Base-by-base conservation (phyloP, 1,140 invertebrate genomes). In the Pseudachorutes palmiensis region DNA sequence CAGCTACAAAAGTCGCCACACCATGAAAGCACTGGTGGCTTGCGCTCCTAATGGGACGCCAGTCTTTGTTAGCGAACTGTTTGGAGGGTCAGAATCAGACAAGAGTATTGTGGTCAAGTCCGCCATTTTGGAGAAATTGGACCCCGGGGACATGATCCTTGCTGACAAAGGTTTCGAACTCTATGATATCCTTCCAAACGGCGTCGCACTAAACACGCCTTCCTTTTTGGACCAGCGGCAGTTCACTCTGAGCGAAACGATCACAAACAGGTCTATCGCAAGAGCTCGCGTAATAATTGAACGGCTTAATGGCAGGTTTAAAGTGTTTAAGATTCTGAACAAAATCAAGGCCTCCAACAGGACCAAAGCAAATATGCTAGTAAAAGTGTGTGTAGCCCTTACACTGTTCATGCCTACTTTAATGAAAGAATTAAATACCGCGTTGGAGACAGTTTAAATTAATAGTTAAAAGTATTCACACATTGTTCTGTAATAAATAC, bases 91-190 rank as follows among this genome's bases (percentile, higher is more conserved):
- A 1, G 63, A 64, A 12, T 55, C 63, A 9, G 63, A 64, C 14
- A 64, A 64, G 30, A 30, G 45, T 9, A 55, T 64, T 1, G 62
- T 64, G 29, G 22, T 55, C 14, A 55, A 55, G 19, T 64, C 62
- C 0, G 22, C 12, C 19, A 1, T 64, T 0, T 14, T 64, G 0
- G 41, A 49, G 1, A 22, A 64, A 32, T 19, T 64, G 22, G 2
- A n/a, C 0, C 29, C 63, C 1, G 63, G 63, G 2, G 63, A 64
- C 16, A 1, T 64, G 12, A 64, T 64, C n/a, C 12, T 64, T 12
- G 63, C 63, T 32, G 63, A 64, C n/a, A 64, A 64, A 31, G 63
- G 63, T 0, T 64, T 64, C 9, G 36, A 64, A 55, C 19, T 51
- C 1, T 64, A 29, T 32, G 63, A 64, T 33, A 57, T 64, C 2